These are phyloP conservation scores for Anser cygnoides DNA, from an alignment of 2,113 vertebrate species.

Conservation along the genomic window DNA sequence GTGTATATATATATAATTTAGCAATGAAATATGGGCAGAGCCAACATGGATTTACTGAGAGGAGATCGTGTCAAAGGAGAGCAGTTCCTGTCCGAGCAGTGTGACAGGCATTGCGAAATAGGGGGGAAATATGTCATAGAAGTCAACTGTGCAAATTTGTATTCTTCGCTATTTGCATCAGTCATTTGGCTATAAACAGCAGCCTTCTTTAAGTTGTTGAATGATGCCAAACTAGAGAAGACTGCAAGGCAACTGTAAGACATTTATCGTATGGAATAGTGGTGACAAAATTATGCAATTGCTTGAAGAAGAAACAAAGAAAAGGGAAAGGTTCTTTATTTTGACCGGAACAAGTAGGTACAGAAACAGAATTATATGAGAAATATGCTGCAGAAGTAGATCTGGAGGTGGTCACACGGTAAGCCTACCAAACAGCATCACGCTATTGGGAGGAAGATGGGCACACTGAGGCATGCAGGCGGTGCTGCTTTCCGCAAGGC, in stretches of 20 bases:
- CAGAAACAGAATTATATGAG: neutral
- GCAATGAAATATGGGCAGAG: neutral
- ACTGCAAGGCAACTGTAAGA: neutral
- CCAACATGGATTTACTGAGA: neutral
- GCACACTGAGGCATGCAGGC: neutral
- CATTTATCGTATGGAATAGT: neutral
- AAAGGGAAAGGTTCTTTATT: neutral
- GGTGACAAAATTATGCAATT: neutral
- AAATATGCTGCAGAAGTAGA: rapidly evolving
- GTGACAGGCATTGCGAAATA: neutral
- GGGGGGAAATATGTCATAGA: neutral
- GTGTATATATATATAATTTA: neutral
- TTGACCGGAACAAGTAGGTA: neutral
- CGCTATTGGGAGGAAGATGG: neutral
- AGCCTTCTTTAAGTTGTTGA: neutral
- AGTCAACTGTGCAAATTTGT: neutral
- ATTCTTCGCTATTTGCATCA: neutral
- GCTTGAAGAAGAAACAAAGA: neutral
- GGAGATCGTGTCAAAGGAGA: neutral
- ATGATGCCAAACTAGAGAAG: neutral
- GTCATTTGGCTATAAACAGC: neutral
- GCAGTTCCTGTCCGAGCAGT: neutral
- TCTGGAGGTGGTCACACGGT: neutral
- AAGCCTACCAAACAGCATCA: neutral
- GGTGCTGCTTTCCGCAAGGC: rapidly evolving